Evolutionary conservation across 2,888 invertebrate species (phyloP), one percentile per base, ranked within the genome.

Genomic region (Chloroclystis v-ata): DNA sequence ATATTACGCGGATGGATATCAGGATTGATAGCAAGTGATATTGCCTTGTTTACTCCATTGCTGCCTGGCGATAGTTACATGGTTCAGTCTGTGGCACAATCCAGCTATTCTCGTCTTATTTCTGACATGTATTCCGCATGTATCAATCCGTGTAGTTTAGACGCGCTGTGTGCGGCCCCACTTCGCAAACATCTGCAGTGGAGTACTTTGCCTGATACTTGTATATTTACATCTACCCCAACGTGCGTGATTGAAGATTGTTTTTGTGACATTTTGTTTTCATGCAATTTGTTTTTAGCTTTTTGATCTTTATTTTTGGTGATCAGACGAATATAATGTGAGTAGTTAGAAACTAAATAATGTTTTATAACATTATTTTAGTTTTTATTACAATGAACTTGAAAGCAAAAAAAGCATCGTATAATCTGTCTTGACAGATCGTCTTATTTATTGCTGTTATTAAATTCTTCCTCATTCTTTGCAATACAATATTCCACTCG

Each of bases 21-120:
- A 48, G 50, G 50, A 52, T 52, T 50, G 52, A 50, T 52, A 46
- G 52, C 37, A 30, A 11, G 33, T 25, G 50, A 51, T 53, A 53
- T 45, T 47, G 44, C 38, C 37, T 47, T 48, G 44, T 47, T 41
- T 46, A 50, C 28, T 38, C 46, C 41, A 43, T 50, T 52, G 42
- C 7, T 38, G 44, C 41, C 39, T 33, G 44, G 37, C 45, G 28
- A 43, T 28, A 28, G 37, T 29, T 26, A 7, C 16, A 9, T 6
- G 20, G 13, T 25, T 24, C 41, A 10, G 7, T 20, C 10, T 10
- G 6, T n/a, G 9, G 9, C 24, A 40, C 35, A 24, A 46, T 46
- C 13, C n/a, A n/a, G n/a, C n/a, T n/a, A n/a, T n/a, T 44, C 16
- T 20, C 29, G 30, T 38, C 30, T 38, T 38, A 35, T 35, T 35